These are phyloP conservation scores for Apis laboriosa DNA, from an alignment of 1,140 invertebrate genomes.

Conservation along the genomic window DNA sequence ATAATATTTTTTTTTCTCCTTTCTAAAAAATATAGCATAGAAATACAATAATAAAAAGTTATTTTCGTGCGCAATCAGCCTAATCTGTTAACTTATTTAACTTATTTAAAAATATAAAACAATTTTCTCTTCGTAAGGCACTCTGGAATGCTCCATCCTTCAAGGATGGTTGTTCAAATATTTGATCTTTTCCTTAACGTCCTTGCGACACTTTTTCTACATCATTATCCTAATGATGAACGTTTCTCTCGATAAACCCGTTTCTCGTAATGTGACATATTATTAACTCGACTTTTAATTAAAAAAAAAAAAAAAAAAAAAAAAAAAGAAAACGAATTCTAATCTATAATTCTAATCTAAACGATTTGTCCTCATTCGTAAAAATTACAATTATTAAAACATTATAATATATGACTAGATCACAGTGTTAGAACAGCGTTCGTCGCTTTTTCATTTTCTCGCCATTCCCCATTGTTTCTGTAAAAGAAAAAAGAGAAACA, in stretches of 20 bases:
- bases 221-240: not conserved
- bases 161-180: not conserved
- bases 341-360: too few relatives aligned
- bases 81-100: not conserved
- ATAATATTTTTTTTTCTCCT: not conserved
- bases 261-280: too few relatives aligned
- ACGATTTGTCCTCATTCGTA: too few relatives aligned
- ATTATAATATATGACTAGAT: constrained; percentile 74
- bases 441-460: constrained; percentile 24
- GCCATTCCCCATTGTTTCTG: constrained; percentile 55
- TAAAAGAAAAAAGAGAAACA: constrained; percentile 59
- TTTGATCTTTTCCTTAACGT: not conserved
- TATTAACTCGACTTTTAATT: too few relatives aligned
- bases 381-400: too few relatives aligned
- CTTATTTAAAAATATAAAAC: not conserved
- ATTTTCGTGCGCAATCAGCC: not conserved
- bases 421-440: constrained; percentile 71
- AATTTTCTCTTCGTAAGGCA: constrained; percentile 9
- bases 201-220: not conserved
- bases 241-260: too few relatives aligned
- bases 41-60: not conserved
- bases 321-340: too few relatives aligned
- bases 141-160: constrained; percentile 45
- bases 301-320: too few relatives aligned
- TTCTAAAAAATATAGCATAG: not conserved